Percentiles rank a stretch among this genome's conserved stretches.
These are phyloP conservation scores for Halyomorpha halys DNA, from an alignment of 1,140 invertebrate species.

Conservation along the genomic window DNA sequence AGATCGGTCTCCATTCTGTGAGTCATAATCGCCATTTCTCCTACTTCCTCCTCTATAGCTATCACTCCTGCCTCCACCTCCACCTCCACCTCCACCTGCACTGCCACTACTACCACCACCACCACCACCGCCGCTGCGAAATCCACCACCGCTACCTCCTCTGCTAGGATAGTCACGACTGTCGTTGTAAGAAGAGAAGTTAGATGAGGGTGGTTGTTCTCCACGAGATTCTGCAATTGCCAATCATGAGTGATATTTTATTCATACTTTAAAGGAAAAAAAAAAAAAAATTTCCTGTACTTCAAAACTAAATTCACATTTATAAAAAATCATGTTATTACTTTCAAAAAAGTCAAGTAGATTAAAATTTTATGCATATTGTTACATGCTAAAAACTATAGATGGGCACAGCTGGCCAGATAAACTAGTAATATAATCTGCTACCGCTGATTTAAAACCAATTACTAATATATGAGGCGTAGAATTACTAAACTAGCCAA, in stretches of 20 bases:
- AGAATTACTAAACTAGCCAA: too few species aligned
- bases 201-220: conserved; percentile 1
- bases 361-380: too few species aligned
- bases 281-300: too few species aligned
- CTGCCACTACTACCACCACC: conserved; percentile 20
- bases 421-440: too few species aligned
- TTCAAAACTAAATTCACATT: too few species aligned
- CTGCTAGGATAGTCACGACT: conserved; percentile 17
- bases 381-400: too few species aligned
- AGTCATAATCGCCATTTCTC: conserved; percentile 37
- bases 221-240: conserved; percentile 6
- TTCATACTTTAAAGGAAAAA: too few species aligned
- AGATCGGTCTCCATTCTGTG: conserved; percentile 36
- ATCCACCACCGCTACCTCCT: conserved; percentile 20
- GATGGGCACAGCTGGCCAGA: too few species aligned
- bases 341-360: too few species aligned
- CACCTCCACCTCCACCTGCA: conserved; percentile 35
- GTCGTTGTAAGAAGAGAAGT: conserved; percentile 23
- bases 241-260: neutral
- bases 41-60: conserved; percentile 28
- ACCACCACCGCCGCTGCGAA: conserved; percentile 19
- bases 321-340: too few species aligned
- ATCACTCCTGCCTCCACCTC: conserved; percentile 32
- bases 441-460: too few species aligned
- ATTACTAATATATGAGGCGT: too few species aligned